Base-by-base conservation (phyloP, 2,888 invertebrate species). In the Neoaliturus tenellus region DNA sequence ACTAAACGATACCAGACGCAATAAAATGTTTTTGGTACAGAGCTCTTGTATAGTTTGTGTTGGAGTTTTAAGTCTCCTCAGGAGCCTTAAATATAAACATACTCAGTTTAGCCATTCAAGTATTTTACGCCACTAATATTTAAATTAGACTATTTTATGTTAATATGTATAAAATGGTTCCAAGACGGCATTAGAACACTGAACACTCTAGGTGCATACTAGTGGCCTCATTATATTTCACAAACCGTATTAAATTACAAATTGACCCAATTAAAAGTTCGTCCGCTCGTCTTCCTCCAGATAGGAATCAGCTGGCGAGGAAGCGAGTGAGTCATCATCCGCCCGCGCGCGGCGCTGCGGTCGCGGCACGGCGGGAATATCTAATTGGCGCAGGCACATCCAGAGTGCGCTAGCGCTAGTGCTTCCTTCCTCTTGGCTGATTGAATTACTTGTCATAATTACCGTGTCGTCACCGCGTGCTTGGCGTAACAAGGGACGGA, bases 281-380 rank as follows among this genome's bases (percentile, higher is more conserved):
- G 62, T 39, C 62, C 28, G 31, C 62, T 23, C 55, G 44, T 44
- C 51, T 51, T 51, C 51, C 51, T 20, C 20, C 4, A 62, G 62
- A 62, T 62, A 62, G 62, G 62, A 62, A 62, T 62, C 62, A 62
- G 62, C 62, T 62, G 62, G 62, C n/a, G n/a, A 62, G 51, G 51
- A 51, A 51, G 23, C 51, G 51, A 48, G 28, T 62, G 62, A 62
- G 28, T 62, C 62, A 62, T 14, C 62, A 31, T 62, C 62, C 62
- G 62, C 62, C 62, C 62, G 14, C 62, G 51, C 62, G 23, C n/a
- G n/a, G n/a, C n/a, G 23, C 55, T 48, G 35, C 35, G n/a, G n/a
- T 48, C 14, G 23, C 55, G 62, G 62, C 62, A 14, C 5, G 62
- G 62, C 62, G 62, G 62, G 62, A 62, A 62, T 62, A 31, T 62